These are phyloP conservation scores for Leptinotarsa defecta DNA, from an alignment of 1,140 invertebrate genomes.

Conservation along the genomic window DNA sequence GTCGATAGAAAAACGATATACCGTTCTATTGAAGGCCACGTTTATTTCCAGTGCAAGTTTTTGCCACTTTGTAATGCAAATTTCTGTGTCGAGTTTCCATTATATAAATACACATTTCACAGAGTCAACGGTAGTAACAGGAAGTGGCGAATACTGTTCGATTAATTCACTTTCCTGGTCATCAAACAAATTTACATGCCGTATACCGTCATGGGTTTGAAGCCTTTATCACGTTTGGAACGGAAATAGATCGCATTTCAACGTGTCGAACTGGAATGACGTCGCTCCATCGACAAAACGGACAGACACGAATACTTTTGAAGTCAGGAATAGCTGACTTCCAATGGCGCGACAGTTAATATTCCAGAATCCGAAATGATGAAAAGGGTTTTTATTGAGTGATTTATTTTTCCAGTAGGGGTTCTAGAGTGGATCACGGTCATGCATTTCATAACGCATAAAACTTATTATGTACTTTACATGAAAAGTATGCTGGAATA, in stretches of 20 bases:
- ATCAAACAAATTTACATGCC: slow-evolving; percentile 15
- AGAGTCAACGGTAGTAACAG: slow-evolving; percentile 9
- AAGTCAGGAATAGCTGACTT: too few relatives aligned
- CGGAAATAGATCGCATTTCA: not conserved
- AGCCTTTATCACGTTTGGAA: not conserved
- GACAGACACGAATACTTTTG: too few relatives aligned
- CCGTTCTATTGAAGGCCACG: too few relatives aligned
- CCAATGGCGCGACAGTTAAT: too few relatives aligned
- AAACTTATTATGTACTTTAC: too few relatives aligned
- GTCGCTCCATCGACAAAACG: not conserved
- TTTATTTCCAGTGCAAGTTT: not conserved
- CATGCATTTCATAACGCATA: too few relatives aligned
- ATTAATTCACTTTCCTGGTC: slow-evolving; percentile 22
- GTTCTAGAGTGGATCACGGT: too few relatives aligned
- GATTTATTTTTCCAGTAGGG: too few relatives aligned
- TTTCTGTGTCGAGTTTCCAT: not conserved
- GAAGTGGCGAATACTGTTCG: slow-evolving; percentile 20
- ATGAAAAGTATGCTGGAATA: too few relatives aligned
- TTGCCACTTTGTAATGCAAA: not conserved
- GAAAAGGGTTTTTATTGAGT: too few relatives aligned
- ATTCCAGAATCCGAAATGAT: too few relatives aligned
- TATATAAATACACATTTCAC: slow-evolving; percentile 1
- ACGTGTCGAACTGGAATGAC: not conserved
- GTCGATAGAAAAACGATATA: too few relatives aligned
- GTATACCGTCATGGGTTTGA: not conserved